Base-by-base conservation (phyloP, 2,113 vertebrate species). In the Pagrus major region DNA sequence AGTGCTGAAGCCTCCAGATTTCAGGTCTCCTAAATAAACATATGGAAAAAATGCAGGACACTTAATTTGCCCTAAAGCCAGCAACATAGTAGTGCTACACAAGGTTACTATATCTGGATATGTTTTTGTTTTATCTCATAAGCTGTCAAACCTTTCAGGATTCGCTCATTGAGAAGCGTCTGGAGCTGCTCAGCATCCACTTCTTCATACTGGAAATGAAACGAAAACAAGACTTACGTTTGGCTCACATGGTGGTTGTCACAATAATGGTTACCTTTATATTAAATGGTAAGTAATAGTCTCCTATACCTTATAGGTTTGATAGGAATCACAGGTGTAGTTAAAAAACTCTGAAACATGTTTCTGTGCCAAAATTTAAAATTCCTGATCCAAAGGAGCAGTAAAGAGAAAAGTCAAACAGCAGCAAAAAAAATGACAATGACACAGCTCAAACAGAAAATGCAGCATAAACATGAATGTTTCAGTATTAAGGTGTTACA, bases 111-210 rank as follows among this genome's bases (percentile, higher is more conserved):
- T 51, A 49, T 35, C 18, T 37, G 3, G 35, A 4, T 60, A 35
- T 7, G 14, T 18, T 65, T 66, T 23, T 18, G 55, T n/a, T n/a
- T n/a, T n/a, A n/a, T n/a, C 7, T 37, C 1, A 33, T 44, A 23
- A 54, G 29, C 5, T 67, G 20, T 47, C 1, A n/a, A 70, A 86
- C 84, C 91, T 88, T 78, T 69, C 20, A 92, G 41, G 54, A 93
- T 42, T 1, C 77, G 83, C 1, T 92, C 82, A 84, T 94, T 94
- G 1, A 95, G 84, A 46, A 94, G 76, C 49, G 0, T 82, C 59
- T 94, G 93, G 70, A 95, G 92, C 63, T 88, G 71, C 73, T 94
- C 93, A 10, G 92, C 86, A 33, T 90, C 81, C 6, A 95, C 85
- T 25, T 95, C 94, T 21, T 86, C 78, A 71, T 83, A 89, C 94